A percentile compares a stretch with the other conserved stretches of the same genome.
phyloP scores from a whole-genome alignment of 2,888 invertebrate species.

The Philaethria dido region DNA sequence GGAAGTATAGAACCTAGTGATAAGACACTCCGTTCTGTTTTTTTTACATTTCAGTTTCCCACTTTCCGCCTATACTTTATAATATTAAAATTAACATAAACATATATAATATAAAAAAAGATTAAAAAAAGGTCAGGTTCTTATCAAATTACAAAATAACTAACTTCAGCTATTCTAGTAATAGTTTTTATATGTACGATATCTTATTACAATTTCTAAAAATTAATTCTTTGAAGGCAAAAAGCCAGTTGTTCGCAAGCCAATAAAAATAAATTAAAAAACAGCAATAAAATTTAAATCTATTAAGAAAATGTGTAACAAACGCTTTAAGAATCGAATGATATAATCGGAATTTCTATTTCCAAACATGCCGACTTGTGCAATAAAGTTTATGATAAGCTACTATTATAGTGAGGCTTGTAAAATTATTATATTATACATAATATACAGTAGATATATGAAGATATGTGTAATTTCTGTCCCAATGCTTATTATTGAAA shows the following conservation, averaged over 20 bases:
- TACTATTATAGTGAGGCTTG: no score
- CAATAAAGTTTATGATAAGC: background rate
- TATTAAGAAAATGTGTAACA: background rate
- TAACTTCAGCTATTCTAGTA: background rate
- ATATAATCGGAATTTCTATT: conserved; percentile 5
- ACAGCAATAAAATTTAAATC: background rate
- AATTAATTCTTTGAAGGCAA: background rate
- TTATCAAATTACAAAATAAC: background rate
- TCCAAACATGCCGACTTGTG: background rate
- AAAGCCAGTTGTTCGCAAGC: conserved; percentile 5
- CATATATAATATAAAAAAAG: no score
- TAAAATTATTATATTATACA: no score
- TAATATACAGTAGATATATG: no score
- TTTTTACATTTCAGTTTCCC: no score
- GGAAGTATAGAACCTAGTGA: no score
- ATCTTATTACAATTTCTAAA: background rate
- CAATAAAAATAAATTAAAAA: background rate
- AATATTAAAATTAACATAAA: no score
- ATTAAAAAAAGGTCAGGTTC: no score
- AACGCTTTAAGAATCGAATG: background rate
- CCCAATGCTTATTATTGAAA: no score
- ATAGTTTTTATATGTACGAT: background rate
- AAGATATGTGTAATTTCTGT: no score
- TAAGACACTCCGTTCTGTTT: no score
- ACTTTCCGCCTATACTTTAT: no score